Conservation (phyloP, 2,113 vertebrate species). For the Calyptomena viridis region DNA sequence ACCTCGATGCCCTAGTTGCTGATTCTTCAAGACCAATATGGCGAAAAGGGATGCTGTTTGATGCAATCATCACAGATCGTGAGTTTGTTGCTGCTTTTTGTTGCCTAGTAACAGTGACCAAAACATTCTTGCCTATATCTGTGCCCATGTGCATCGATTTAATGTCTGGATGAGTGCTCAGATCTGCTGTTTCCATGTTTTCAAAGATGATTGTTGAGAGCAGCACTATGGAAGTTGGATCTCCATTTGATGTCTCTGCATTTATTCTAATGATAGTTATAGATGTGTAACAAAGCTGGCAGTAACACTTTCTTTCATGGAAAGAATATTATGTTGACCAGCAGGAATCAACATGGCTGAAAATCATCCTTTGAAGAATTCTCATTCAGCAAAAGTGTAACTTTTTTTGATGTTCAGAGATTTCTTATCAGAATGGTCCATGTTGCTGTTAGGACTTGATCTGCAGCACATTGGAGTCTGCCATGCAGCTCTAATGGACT, state of each 20-base stretch:
- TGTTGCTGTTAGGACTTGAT: not conserved
- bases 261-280: not conserved
- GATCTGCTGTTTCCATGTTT: not conserved
- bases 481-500: not conserved
- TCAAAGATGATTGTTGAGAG: not conserved
- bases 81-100: conserved; percentile 56
- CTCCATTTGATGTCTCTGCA: not conserved
- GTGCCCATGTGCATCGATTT: not conserved
- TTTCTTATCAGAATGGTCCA: not conserved
- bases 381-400: not conserved
- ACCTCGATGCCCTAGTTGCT: conserved; percentile 90
- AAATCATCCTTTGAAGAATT: not conserved
- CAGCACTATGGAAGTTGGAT: not conserved
- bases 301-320: not conserved
- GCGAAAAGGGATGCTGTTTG: conserved; percentile 85
- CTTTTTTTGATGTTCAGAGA: not conserved
- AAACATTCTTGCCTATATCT: not conserved
- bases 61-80: conserved; percentile 96
- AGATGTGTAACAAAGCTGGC: not conserved
- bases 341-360: not conserved
- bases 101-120: not conserved
- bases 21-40: conserved; percentile 91
- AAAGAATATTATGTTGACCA: not conserved
- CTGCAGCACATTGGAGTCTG: not conserved
- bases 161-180: not conserved